phyloP scores from a whole-genome alignment of 2,888 invertebrate genomes.

The Julus scanicus region DNA sequence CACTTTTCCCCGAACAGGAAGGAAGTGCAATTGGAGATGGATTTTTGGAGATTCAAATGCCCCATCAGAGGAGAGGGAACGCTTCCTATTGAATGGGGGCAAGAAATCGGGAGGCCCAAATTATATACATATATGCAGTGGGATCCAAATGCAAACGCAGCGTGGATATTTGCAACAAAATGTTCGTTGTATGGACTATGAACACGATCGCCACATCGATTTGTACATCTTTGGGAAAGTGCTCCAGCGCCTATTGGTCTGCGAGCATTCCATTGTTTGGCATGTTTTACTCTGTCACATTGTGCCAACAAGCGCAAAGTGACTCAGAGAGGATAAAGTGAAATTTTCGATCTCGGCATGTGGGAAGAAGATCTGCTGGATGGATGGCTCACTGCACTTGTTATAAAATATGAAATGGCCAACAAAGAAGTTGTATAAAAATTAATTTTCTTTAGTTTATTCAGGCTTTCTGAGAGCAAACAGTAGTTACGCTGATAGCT shows the following conservation, averaged over 20 bases:
- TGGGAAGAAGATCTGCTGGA: neutral
- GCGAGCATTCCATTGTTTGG: neutral
- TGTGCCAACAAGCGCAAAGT: neutral
- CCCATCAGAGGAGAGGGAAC: constrained; percentile 37
- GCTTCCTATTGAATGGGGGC: neutral
- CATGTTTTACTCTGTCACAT: neutral
- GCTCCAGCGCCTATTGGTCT: constrained; percentile 34
- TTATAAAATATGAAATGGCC: neutral
- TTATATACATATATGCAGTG: neutral
- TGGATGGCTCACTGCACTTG: neutral
- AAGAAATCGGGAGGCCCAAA: neutral
- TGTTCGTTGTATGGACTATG: neutral
- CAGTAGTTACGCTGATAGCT: too few species aligned
- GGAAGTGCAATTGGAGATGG: constrained; percentile 42
- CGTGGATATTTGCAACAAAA: neutral
- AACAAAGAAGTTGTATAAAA: neutral
- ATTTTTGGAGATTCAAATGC: constrained; percentile 31
- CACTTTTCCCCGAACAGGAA: constrained; percentile 34
- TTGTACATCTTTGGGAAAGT: neutral
- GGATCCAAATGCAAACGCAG: neutral
- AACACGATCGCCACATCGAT: constrained; percentile 30
- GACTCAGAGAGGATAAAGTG: neutral
- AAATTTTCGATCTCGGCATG: neutral
- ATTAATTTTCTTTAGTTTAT: neutral
- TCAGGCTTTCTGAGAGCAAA: neutral